Evolutionary conservation across 2,113 vertebrate species (phyloP), one percentile per base, ranked within the genome.

Genomic region (Atractosteus spatula): DNA sequence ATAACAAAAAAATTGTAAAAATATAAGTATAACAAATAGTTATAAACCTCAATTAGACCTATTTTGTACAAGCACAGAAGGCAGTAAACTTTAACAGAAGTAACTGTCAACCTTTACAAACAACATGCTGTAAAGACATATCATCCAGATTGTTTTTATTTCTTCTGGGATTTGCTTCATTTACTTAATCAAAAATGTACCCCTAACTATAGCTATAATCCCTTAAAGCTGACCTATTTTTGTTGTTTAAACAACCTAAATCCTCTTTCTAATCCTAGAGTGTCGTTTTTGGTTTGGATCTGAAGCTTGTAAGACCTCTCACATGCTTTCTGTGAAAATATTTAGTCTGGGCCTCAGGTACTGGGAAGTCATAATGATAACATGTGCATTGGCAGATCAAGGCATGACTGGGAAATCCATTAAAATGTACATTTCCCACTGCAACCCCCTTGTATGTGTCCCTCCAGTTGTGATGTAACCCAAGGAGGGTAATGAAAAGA

Each of bases 311-410:
- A 74, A 77, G 66, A 78, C 62, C 74, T 67, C 66, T 82, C 78
- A 80, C 75, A 80, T 84, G 78, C 71, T 85, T 76, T 71, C 73
- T 76, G 69, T 62, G 66, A 75, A 88, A 84, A 80, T 82, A 77
- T 86, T 83, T 82, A 75, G 79, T 76, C 81, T 76, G 74, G 63
- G 70, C 71, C 71, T 10, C 64, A 73, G 41, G 29, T 70, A 74
- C 55, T 62, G 66, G 72, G 74, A 79, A 84, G 79, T 75, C 71
- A 62, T 71, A 77, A 69, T 47, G 75, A 81, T 82, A 82, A 81
- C 71, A 75, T 76, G 69, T 74, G 56, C 72, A 70, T 68, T 54
- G 14, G 55, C 64, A 76, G 71, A 76, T 72, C 74, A 63, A 75
- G 64, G 71, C 64, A 43, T 14, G 65, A 59, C 70, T 73, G 67